A percentile compares a stretch with the other conserved stretches of the same genome.
phyloP scores from a whole-genome alignment of 2,888 invertebrate species.

The Tiliacea citrago region DNA sequence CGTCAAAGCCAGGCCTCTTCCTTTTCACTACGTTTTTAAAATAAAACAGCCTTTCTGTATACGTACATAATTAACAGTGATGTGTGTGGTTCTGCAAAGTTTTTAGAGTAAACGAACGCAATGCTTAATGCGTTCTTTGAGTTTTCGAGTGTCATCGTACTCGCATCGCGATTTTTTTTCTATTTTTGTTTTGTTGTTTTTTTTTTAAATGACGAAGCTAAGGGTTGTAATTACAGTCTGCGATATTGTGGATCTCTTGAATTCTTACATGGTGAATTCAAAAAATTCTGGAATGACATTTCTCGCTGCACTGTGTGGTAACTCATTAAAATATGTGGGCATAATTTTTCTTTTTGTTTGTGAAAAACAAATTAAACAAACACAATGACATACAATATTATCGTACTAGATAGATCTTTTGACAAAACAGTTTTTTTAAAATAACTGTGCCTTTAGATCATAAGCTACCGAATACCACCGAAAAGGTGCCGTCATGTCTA shows the following conservation, averaged over 20 bases:
- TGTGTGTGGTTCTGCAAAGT: conserved; percentile 77
- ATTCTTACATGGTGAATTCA: conserved; percentile 16
- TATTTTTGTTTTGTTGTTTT: conserved; percentile 26
- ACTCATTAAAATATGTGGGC: conserved; percentile 12
- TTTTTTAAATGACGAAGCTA: conserved; percentile 34
- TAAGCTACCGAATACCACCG: conserved; percentile 63
- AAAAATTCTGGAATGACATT: background rate
- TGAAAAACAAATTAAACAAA: background rate
- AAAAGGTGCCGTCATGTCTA: conserved; percentile 61
- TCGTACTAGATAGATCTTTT: background rate
- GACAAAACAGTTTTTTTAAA: background rate
- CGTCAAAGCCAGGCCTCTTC: conserved; percentile 87
- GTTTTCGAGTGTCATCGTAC: conserved; percentile 60
- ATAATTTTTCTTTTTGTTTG: conserved; percentile 4
- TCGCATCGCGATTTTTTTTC: conserved; percentile 43
- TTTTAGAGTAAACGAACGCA: conserved; percentile 78
- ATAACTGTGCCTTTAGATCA: conserved; percentile 17
- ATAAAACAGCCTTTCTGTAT: conserved; percentile 74
- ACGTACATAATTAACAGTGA: conserved; percentile 86
- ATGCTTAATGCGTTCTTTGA: conserved; percentile 82
- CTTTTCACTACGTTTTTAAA: conserved; percentile 86
- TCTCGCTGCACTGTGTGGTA: conserved; percentile 27
- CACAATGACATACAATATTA: no score
- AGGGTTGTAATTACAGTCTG: conserved; percentile 38
- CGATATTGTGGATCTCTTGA: conserved; percentile 22